Evolutionary conservation across 2,888 invertebrate species (phyloP).

Genomic region (Platycnemis pennipes): DNA sequence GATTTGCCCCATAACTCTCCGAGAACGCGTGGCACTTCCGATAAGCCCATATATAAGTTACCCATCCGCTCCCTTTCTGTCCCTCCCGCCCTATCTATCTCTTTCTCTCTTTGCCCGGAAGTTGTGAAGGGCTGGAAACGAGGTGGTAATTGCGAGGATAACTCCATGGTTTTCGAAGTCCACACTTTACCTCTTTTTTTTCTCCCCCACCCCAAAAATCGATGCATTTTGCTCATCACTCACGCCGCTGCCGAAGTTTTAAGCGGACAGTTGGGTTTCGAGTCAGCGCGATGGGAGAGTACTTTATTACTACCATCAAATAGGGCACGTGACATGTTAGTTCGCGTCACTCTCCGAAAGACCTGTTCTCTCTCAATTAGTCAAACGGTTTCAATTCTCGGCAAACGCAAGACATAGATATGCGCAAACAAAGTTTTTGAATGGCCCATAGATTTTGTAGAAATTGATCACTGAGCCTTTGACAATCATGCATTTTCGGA

Average conservation of each 20-base stretch:
- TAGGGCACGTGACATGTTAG: not conserved
- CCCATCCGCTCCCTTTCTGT: slow-evolving; percentile 59
- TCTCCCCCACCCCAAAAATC: not conserved
- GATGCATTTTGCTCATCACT: slow-evolving; percentile 40
- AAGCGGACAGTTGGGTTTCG: not conserved
- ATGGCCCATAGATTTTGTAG: not conserved
- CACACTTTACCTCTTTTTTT: not conserved
- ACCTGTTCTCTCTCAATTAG: not conserved
- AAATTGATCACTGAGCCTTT: no score
- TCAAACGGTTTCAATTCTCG: not conserved
- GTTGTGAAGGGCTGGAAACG: slow-evolving; percentile 50
- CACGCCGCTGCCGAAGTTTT: slow-evolving; percentile 19
- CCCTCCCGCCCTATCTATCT: slow-evolving; percentile 42
- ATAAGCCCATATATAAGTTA: slow-evolving; percentile 68
- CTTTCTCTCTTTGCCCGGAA: slow-evolving; percentile 49
- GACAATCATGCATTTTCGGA: no score
- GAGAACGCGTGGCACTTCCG: slow-evolving; percentile 57
- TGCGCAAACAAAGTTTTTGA: not conserved
- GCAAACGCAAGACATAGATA: not conserved
- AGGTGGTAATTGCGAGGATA: slow-evolving; percentile 56
- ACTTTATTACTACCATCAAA: not conserved
- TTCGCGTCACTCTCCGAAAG: not conserved
- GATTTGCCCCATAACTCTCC: slow-evolving; percentile 66
- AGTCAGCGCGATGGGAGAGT: not conserved
- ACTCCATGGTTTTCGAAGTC: slow-evolving; percentile 20